phyloP scores from a whole-genome alignment of 2,797 vertebrate genomes.

The Mareca strepera region DNA sequence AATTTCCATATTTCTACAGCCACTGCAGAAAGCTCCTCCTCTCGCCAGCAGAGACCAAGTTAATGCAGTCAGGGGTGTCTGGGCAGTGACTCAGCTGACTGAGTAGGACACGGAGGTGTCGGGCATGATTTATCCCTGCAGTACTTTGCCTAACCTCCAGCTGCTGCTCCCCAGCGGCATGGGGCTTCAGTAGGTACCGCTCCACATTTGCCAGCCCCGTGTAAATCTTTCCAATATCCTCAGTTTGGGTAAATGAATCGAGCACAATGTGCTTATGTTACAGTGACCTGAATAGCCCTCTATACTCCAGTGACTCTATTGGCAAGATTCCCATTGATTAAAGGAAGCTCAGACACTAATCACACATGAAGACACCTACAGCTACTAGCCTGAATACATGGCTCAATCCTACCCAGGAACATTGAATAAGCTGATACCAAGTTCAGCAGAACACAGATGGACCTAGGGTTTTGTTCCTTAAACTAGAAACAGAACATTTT shows the following conservation, averaged over 20 bases:
- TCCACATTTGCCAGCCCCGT: background rate
- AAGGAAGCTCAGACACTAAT: slow-evolving; percentile 35
- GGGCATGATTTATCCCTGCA: background rate
- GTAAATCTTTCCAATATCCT: background rate
- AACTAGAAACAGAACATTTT: background rate
- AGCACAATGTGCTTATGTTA: background rate
- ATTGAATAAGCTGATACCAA: background rate
- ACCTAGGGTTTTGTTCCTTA: background rate
- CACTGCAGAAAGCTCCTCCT: background rate
- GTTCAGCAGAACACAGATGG: background rate
- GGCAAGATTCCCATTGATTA: background rate
- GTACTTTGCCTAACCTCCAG: background rate
- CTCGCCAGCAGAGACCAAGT: background rate
- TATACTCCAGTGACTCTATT: background rate
- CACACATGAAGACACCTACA: slow-evolving; percentile 7
- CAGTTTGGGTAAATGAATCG: background rate
- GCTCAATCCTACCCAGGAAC: background rate
- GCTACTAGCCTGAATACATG: background rate
- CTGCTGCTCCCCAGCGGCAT: background rate
- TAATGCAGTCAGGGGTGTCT: background rate
- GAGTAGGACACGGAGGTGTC: background rate
- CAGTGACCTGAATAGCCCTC: background rate
- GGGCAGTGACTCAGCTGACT: background rate
- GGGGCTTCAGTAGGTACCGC: fast-evolving
- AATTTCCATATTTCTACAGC: background rate